Base-by-base conservation (phyloP, 1,140 invertebrate species). In the Drosophila setifemur region DNA sequence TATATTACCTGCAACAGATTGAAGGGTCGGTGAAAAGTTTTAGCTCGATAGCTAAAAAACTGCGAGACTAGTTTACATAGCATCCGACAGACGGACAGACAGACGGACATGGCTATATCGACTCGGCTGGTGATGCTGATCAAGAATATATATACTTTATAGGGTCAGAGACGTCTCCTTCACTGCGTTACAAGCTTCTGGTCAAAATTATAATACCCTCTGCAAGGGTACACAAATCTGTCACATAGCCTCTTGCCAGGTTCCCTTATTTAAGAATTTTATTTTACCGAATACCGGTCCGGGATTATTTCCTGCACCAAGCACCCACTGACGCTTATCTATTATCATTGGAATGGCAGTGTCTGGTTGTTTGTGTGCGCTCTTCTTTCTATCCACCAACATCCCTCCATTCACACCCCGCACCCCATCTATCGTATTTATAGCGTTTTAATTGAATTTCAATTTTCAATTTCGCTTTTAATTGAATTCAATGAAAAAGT, bases 401-500 rank as follows among this genome's bases (percentile, higher is more conserved):
- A 1, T 9, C 16, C 6, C 23, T 11, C 9, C 29, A 28, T 50
- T 61, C 42, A 52, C 67, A 63, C 48, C 39, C n/a, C 25, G 8
- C 39, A 33, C 35, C 50, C 58, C 68, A 64, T 16, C 55, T 42
- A 35, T 7, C 61, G 67, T 85, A 86, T 85, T 85, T 79, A 85
- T 86, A 79, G 81, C 81, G 69, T 73, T 81, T 86, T 85, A 85
- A 85, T 85, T 85, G 81, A 85, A 85, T 85, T 85, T 85, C 81
- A 85, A 85, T 85, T 85, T 85, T 85, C 81, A 85, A 85, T 85
- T 85, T 85, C 67, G 81, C 66, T 85, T 85, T 85, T 85, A 85
- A 85, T 85, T 85, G 81, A 85, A 85, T 85, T 85, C 81, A 85
- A 85, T 85, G 74, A 86, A 85, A 85, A 85, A 85, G 81, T 85